phyloP scores from a whole-genome alignment of 2,113 vertebrate genomes.

The Trematomus loennbergii region DNA sequence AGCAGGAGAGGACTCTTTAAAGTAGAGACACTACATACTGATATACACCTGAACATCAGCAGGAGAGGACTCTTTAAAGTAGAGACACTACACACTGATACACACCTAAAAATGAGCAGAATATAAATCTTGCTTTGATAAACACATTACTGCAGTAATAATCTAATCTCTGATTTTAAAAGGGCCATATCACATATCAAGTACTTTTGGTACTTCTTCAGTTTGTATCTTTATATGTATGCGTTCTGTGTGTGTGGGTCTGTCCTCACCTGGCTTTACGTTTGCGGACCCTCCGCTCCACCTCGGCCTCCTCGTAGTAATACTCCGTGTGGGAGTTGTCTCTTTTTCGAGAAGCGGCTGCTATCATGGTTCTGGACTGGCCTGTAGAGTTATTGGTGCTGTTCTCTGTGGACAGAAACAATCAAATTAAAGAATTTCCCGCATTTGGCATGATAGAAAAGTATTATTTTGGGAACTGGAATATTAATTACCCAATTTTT shows the following conservation, averaged over 20 bases:
- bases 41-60: no score
- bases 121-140: no score
- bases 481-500: neutral
- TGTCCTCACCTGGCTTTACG: constrained; percentile 88
- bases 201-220: no score
- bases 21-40: no score
- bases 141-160: no score
- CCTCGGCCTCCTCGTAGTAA: constrained; percentile 95
- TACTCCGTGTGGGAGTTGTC: constrained; percentile 96
- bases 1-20: no score
- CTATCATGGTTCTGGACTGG: constrained; percentile 91
- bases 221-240: no score
- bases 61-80: no score
- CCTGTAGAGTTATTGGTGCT: constrained; percentile 91
- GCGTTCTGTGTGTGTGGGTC: neutral
- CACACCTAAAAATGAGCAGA: no score
- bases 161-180: no score
- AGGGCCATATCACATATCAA: no score
- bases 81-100: no score
- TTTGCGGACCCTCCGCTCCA: constrained; percentile 92
- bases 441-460: neutral
- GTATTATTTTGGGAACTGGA: neutral
- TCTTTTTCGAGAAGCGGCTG: constrained; percentile 86
- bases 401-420: constrained; percentile 82
- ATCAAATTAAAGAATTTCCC: neutral